Percentiles rank a stretch among this genome's conserved stretches.
These are phyloP conservation scores for Intellagama lesueurii DNA, from an alignment of 2,797 vertebrate species.

Conservation along the genomic window DNA sequence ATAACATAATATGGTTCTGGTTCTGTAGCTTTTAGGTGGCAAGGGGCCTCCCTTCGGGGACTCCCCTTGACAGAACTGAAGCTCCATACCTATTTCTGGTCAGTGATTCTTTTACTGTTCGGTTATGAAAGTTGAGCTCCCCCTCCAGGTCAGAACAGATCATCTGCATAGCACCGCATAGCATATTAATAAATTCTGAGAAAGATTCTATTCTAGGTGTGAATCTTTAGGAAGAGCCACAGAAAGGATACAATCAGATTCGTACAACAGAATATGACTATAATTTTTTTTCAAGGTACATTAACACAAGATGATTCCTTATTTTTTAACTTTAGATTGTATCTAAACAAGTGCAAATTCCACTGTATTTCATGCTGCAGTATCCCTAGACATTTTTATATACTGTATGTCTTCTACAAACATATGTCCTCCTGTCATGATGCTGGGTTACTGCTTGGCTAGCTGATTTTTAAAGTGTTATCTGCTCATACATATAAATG, in stretches of 20 bases:
- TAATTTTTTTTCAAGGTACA: background rate
- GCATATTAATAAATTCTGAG: background rate
- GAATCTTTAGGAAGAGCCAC: background rate
- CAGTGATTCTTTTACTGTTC: background rate
- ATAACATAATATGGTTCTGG: conserved; percentile 19
- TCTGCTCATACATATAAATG: background rate
- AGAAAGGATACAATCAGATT: too few species aligned
- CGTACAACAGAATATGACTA: background rate
- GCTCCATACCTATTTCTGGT: background rate
- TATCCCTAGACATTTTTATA: too few species aligned
- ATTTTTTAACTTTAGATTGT: background rate
- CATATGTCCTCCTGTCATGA: background rate
- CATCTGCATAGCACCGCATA: background rate
- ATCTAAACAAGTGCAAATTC: background rate
- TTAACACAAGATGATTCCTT: background rate
- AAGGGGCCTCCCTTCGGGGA: conserved; percentile 26
- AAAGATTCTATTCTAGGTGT: background rate
- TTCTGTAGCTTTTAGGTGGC: background rate
- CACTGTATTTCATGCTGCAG: background rate
- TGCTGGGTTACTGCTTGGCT: background rate
- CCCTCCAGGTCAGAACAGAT: background rate
- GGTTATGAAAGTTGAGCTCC: background rate
- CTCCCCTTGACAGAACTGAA: background rate
- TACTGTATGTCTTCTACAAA: background rate
- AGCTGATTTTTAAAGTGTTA: background rate